These are phyloP conservation scores for Stegophylla sp. DNA, from an alignment of 2,888 invertebrate genomes.

Conservation along the genomic window DNA sequence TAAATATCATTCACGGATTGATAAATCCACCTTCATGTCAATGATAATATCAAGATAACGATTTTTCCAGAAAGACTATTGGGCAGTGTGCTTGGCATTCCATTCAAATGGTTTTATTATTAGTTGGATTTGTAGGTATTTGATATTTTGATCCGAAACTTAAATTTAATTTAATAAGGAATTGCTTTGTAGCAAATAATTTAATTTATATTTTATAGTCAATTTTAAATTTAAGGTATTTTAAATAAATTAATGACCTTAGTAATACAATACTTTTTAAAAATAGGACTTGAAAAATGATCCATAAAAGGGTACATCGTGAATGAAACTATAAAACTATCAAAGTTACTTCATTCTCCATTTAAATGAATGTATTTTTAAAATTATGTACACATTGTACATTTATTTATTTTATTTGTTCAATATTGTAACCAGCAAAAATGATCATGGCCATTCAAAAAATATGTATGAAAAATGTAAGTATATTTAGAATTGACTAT, in stretches of 20 bases:
- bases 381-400: constrained; percentile 47
- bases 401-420: constrained; percentile 48
- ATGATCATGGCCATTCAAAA: constrained; percentile 39
- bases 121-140: not conserved
- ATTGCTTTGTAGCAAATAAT: too few species aligned
- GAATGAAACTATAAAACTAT: not conserved
- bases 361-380: constrained; percentile 40
- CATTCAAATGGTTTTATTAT: constrained; percentile 24
- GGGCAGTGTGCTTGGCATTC: not conserved
- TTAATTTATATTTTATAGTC: not conserved
- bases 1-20: too few species aligned
- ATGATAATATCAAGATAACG: constrained; percentile 51
- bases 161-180: too few species aligned
- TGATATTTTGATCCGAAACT: too few species aligned
- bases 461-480: constrained; percentile 40
- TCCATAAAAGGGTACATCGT: constrained; percentile 33
- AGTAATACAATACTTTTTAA: constrained; percentile 59
- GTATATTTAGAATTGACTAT: not conserved
- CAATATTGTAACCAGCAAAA: constrained; percentile 1
- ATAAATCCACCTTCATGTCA: too few species aligned
- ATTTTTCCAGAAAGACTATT: not conserved
- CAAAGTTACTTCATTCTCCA: not conserved
- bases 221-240: not conserved
- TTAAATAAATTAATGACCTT: constrained; percentile 32
- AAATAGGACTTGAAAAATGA: constrained; percentile 55